Conservation (phyloP, 2,888 invertebrate genomes). For the Nemotelus pantherinus region DNA sequence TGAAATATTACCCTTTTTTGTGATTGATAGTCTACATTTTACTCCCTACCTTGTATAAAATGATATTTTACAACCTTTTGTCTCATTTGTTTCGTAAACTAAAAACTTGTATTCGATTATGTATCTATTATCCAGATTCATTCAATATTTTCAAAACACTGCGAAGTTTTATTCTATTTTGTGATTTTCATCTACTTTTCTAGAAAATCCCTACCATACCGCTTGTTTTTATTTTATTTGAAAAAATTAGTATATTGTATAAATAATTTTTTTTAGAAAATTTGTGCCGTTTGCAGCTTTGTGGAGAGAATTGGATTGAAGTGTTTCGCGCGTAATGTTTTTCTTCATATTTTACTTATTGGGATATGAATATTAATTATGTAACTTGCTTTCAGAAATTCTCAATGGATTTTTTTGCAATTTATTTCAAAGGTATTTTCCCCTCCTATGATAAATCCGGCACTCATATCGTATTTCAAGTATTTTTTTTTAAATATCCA, state of each 20-base stretch:
- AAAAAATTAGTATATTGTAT: conserved; percentile 8
- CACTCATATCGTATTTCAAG: background rate
- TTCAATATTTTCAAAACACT: too few species aligned
- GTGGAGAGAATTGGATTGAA: background rate
- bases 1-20: too few species aligned
- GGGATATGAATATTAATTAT: conserved; percentile 10
- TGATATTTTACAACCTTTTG: too few species aligned
- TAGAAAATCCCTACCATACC: too few species aligned
- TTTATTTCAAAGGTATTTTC: background rate
- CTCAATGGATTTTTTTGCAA: background rate
- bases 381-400: background rate
- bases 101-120: too few species aligned
- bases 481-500: too few species aligned
- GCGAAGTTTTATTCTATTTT: too few species aligned
- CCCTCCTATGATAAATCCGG: background rate
- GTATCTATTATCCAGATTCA: too few species aligned
- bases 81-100: too few species aligned
- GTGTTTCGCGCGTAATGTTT: background rate
- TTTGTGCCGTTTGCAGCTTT: conserved; percentile 36
- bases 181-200: too few species aligned
- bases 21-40: too few species aligned
- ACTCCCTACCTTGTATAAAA: too few species aligned
- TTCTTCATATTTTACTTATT: background rate
- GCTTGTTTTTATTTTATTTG: background rate
- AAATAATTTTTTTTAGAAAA: conserved; percentile 12